phyloP scores from a whole-genome alignment of 1,140 invertebrate genomes.

The Drosophila arawakana region DNA sequence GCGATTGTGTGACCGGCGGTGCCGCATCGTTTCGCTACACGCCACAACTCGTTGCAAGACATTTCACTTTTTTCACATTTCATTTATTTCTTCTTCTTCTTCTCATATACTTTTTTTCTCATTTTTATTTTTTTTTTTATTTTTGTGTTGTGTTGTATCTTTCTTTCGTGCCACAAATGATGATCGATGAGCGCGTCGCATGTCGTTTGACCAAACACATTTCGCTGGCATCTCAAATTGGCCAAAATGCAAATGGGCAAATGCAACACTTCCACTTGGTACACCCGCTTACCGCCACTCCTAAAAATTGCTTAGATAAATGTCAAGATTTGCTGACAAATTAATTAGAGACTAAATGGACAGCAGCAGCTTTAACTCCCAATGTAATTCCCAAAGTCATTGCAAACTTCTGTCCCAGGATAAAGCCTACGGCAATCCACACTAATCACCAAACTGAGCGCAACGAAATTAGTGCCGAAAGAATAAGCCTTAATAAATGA shows the following conservation, averaged over 20 bases:
- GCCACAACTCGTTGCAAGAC: slow-evolving; percentile 44
- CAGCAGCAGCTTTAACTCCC: slow-evolving; percentile 13
- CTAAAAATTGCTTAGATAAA: slow-evolving; percentile 77
- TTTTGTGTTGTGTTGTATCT: background rate
- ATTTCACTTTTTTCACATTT: slow-evolving; percentile 71
- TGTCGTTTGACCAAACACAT: slow-evolving; percentile 60
- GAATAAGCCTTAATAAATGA: slow-evolving; percentile 65
- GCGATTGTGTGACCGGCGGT: slow-evolving; percentile 66
- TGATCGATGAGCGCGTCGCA: slow-evolving; percentile 78
- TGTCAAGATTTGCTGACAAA: slow-evolving; percentile 58
- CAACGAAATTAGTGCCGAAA: slow-evolving; percentile 30
- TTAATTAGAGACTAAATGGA: slow-evolving; percentile 69
- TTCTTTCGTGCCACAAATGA: slow-evolving; percentile 72
- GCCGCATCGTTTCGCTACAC: slow-evolving; percentile 13
- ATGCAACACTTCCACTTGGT: slow-evolving; percentile 21
- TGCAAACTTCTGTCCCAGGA: background rate
- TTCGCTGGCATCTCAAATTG: slow-evolving; percentile 69
- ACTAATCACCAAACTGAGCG: slow-evolving; percentile 61
- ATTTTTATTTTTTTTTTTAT: background rate
- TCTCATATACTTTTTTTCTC: background rate
- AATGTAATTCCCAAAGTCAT: background rate
- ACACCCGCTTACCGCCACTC: background rate
- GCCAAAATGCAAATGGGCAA: slow-evolving; percentile 64
- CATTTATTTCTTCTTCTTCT: background rate
- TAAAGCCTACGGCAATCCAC: slow-evolving; percentile 35